These are phyloP conservation scores for Thamnophis elegans DNA, from an alignment of 2,797 vertebrate genomes.

Conservation along the genomic window DNA sequence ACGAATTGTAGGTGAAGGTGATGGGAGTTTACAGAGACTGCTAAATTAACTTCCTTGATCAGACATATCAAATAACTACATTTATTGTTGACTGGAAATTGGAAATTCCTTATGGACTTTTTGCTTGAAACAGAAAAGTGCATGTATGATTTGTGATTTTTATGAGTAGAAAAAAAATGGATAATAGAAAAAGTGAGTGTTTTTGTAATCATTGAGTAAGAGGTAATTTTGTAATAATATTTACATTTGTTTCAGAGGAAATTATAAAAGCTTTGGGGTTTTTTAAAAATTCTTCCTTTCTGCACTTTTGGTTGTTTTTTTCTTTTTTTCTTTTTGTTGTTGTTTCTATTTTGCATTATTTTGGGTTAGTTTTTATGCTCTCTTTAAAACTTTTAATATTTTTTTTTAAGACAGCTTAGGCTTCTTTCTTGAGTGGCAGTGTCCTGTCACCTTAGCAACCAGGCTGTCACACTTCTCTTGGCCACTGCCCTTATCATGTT, in stretches of 20 bases:
- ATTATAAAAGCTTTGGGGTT: not conserved
- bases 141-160: not conserved
- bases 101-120: not conserved
- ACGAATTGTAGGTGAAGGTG: not conserved
- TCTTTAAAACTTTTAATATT: not conserved
- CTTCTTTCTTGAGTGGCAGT: not conserved
- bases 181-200: not conserved
- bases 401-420: not conserved
- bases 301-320: not conserved
- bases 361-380: not conserved
- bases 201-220: not conserved
- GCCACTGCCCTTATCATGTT: not conserved
- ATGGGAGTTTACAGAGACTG: not conserved
- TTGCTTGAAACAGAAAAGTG: not conserved
- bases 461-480: constrained; percentile 1
- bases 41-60: not conserved
- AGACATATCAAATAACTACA: not conserved
- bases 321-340: not conserved
- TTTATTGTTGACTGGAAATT: not conserved
- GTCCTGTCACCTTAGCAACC: constrained; percentile 5
- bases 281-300: not conserved
- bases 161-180: not conserved
- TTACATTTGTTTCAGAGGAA: not conserved
- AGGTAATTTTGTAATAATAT: not conserved
- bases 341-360: not conserved